Evolutionary conservation across 2,888 invertebrate genomes (phyloP).

Genomic region (Melanchra persicariae): DNA sequence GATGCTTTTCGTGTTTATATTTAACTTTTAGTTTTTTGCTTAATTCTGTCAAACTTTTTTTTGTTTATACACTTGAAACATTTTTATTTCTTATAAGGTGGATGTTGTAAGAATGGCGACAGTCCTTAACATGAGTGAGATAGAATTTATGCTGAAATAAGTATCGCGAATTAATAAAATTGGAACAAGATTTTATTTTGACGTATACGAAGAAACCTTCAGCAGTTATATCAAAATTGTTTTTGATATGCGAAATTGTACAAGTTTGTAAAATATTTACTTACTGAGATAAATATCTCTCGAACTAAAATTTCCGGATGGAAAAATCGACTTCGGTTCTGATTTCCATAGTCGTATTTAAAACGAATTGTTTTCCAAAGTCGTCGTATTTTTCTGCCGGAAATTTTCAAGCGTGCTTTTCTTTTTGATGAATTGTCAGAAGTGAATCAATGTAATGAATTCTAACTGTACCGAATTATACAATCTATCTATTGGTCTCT

Average conservation of each 20-base stretch:
- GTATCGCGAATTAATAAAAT: constrained; percentile 40
- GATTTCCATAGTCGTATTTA: constrained; percentile 67
- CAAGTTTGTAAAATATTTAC: constrained; percentile 45
- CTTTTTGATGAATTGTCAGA: constrained; percentile 33
- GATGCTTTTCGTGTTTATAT: constrained; percentile 62
- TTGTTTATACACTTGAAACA: constrained; percentile 44
- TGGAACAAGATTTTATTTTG: constrained; percentile 54
- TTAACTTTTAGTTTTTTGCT: constrained; percentile 38
- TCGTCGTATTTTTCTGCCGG: constrained; percentile 47
- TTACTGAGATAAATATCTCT: constrained; percentile 40
- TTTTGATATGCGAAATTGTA: constrained; percentile 47
- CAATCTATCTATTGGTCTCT: constrained; percentile 62
- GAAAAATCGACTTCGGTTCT: constrained; percentile 55
- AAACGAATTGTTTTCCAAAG: constrained; percentile 40
- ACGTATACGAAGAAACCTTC: constrained; percentile 52
- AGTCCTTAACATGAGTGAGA: constrained; percentile 65
- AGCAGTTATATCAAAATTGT: constrained; percentile 39
- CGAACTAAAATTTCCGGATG: constrained; percentile 50
- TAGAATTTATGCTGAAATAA: constrained; percentile 49
- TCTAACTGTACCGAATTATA: constrained; percentile 69
- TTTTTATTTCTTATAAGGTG: constrained; percentile 43
- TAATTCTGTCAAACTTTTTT: constrained; percentile 41
- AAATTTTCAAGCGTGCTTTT: constrained; percentile 48
- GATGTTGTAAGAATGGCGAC: constrained; percentile 46
- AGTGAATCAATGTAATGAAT: constrained; percentile 52